phyloP scores from a whole-genome alignment of 1,140 invertebrate species.

The Ooceraea biroi region DNA sequence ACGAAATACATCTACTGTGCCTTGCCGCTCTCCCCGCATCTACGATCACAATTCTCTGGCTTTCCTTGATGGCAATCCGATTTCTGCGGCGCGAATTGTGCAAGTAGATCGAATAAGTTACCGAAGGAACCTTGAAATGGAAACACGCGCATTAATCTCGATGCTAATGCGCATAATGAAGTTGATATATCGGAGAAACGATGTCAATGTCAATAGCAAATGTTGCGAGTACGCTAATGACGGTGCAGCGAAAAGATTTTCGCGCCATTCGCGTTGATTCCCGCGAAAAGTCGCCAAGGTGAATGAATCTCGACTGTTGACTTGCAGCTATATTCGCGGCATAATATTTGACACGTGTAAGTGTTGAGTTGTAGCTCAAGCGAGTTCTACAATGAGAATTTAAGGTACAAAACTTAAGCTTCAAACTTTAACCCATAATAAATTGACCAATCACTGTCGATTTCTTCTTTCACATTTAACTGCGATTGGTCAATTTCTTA shows the following conservation, averaged over 20 bases:
- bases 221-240: neutral
- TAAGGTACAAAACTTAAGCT: too few species aligned
- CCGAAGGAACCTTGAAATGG: conserved; percentile 53
- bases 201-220: conserved; percentile 70
- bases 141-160: conserved; percentile 38
- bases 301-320: neutral
- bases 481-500: too few species aligned
- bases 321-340: too few species aligned
- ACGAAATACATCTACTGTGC: conserved; percentile 22
- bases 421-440: too few species aligned
- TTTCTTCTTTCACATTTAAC: too few species aligned
- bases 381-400: too few species aligned
- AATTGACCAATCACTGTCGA: too few species aligned
- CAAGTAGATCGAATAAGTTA: conserved; percentile 52
- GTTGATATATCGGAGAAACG: conserved; percentile 41
- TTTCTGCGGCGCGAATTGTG: conserved; percentile 42
- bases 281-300: neutral
- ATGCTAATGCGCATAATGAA: conserved; percentile 46
- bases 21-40: conserved; percentile 44
- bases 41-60: conserved; percentile 66
- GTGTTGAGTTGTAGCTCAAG: too few species aligned
- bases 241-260: neutral
- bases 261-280: neutral
- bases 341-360: too few species aligned
- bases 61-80: conserved; percentile 71